These are phyloP conservation scores for Oncopeltus fasciatus DNA, from an alignment of 1,140 invertebrate genomes.

Conservation along the genomic window DNA sequence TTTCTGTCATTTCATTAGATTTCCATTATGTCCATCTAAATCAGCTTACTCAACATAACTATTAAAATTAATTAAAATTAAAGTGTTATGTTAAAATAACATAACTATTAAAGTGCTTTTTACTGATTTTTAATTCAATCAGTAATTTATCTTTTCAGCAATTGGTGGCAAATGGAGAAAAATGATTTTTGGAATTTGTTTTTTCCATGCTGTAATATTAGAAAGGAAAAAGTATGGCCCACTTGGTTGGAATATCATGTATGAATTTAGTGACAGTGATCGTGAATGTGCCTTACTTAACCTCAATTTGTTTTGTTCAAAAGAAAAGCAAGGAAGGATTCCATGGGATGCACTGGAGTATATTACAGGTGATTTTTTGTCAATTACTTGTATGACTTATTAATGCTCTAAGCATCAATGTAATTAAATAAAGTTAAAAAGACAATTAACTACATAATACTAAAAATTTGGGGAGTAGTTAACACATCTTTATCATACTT, in stretches of 20 bases:
- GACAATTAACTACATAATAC: too few species aligned
- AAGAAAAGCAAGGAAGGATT: conserved; percentile 38
- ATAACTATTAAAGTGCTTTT: background rate
- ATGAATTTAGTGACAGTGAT: conserved; percentile 81
- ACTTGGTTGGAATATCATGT: conserved; percentile 78
- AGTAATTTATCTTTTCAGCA: conserved; percentile 31
- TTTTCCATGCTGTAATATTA: conserved; percentile 75
- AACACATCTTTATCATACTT: too few species aligned
- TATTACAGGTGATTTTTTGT: conserved; percentile 48
- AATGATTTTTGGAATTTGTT: conserved; percentile 60
- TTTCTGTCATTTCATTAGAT: too few species aligned
- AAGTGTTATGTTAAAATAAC: background rate
- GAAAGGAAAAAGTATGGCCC: conserved; percentile 83
- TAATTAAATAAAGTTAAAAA: too few species aligned
- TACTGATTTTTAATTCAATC: background rate
- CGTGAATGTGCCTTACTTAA: conserved; percentile 75
- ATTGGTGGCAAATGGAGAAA: conserved; percentile 55
- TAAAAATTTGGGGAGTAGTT: too few species aligned
- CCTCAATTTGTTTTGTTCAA: conserved; percentile 61
- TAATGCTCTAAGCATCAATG: too few species aligned
- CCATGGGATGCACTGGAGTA: conserved; percentile 80
- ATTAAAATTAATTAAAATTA: too few species aligned
- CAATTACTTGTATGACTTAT: too few species aligned
- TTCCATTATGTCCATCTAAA: too few species aligned
- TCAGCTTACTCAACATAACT: too few species aligned